Evolutionary conservation across 23 tunicate genomes (phyloP), one percentile per base, ranked within the genome.

Genomic region (Trididemnum nubilum): DNA sequence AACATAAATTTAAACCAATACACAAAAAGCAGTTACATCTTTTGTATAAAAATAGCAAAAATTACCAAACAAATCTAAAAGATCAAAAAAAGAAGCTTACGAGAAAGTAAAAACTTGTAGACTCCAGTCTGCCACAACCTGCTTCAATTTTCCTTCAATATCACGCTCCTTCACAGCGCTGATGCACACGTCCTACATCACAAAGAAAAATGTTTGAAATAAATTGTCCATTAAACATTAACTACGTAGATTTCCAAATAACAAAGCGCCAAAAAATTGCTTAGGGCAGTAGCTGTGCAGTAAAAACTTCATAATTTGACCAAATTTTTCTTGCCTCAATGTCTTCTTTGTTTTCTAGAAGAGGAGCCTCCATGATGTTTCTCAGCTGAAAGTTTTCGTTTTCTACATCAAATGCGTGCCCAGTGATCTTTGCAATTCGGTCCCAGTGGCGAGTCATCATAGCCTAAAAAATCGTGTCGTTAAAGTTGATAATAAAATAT

Each of bases 391-490:
- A 93, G 89, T 93, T 93, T 76, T 93, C 98, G 75, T 93, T 93
- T 54, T 93, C 98, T 9, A 93, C 91, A 66, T 93, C 98, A 73
- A 93, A 93, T 21, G 79, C 65, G 79, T 84, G 88, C 26, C 79
- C 40, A n/a, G 98, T 93, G 52, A 87, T 28, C 35, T 86, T 86
- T 37, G 89, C 89, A 38, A 93, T 93, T 25, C 98, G 51, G 28
- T 93, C 98, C 98, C 98, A 93, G 67, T 93, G 98, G 26, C 98
- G 86, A 19, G 37, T 83, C 98, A 93, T 93, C 98, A 93, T 93
- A 12, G 98, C 92, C 96, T n/a, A n/a, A n/a, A n/a, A n/a, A n/a
- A n/a, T n/a, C 86, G 82, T n/a, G n/a, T n/a, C 50, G 77, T 27
- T n/a, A n/a, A n/a, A n/a, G n/a, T 30, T 12, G 15, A 25, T 19